phyloP scores from a whole-genome alignment of 2,113 vertebrate genomes.

The Eurypyga helias region DNA sequence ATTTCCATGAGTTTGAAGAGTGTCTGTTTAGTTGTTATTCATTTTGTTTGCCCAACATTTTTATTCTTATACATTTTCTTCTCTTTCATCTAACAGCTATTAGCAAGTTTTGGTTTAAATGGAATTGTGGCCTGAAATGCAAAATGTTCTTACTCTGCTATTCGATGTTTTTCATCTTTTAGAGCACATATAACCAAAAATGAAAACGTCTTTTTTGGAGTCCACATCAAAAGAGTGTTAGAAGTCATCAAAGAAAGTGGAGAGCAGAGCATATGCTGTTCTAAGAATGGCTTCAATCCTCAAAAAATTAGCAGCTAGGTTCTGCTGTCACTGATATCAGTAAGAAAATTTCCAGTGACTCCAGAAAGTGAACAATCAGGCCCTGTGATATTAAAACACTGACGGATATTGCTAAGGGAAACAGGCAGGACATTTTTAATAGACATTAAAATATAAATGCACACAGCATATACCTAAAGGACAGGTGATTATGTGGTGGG shows the following conservation, averaged over 20 bases:
- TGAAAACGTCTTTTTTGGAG: constrained; percentile 73
- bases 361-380: background rate
- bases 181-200: constrained; percentile 79
- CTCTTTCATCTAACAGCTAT: constrained; percentile 7
- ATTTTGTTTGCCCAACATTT: background rate
- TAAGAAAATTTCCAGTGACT: constrained; percentile 10
- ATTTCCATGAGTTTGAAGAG: background rate
- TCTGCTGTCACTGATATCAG: constrained; percentile 3
- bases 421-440: background rate
- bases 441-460: background rate
- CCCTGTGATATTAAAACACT: background rate
- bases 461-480: background rate
- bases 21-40: background rate
- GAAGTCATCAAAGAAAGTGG: constrained; percentile 78
- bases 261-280: constrained; percentile 35
- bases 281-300: constrained; percentile 44
- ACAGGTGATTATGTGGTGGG: background rate
- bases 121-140: constrained; percentile 25
- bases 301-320: constrained; percentile 19
- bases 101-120: constrained; percentile 15
- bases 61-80: background rate
- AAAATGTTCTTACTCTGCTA: constrained; percentile 46
- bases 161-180: constrained; percentile 78
- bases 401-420: background rate
- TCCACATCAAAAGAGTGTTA: constrained; percentile 84